These are phyloP conservation scores for Microhierax caerulescens DNA, from an alignment of 2,797 vertebrate species.

Conservation along the genomic window DNA sequence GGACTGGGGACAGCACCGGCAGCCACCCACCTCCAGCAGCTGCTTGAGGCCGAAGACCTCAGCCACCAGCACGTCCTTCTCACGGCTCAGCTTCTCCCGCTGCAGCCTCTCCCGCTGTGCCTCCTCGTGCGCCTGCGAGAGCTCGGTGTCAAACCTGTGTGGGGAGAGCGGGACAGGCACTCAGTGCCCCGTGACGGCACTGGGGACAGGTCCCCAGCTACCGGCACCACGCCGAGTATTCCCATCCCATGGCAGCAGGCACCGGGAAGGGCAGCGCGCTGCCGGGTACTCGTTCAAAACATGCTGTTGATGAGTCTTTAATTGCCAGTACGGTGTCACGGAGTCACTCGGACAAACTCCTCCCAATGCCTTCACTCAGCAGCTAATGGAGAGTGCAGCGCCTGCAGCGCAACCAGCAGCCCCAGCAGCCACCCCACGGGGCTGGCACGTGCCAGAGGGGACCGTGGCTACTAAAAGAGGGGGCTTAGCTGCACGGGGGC, in stretches of 20 bases:
- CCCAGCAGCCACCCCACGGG: neutral
- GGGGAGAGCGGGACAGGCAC: neutral
- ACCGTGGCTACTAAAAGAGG: rapidly evolving
- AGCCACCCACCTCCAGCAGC: conserved; percentile 86
- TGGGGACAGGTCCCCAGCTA: rapidly evolving
- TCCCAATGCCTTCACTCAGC: neutral
- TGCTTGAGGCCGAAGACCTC: conserved; percentile 90
- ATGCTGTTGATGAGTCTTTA: neutral
- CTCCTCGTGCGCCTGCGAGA: conserved; percentile 88
- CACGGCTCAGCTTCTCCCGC: conserved; percentile 88
- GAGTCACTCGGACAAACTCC: conserved; percentile 49
- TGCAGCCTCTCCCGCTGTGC: conserved; percentile 88
- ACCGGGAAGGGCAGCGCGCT: rapidly evolving
- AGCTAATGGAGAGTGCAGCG: neutral
- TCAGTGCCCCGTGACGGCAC: neutral
- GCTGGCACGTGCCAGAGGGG: rapidly evolving
- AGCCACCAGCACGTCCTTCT: conserved; percentile 89
- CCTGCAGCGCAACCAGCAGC: neutral
- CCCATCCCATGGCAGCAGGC: neutral
- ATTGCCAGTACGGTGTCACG: neutral
- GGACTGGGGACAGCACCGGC: rapidly evolving
- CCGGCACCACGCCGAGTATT: rapidly evolving
- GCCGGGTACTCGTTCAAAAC: rapidly evolving
- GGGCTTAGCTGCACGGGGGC: neutral
- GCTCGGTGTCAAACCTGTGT: conserved; percentile 89